Evolutionary conservation across 2,113 vertebrate genomes (phyloP), one percentile per base, ranked within the genome.

Genomic region (Amblyornis subalaris): DNA sequence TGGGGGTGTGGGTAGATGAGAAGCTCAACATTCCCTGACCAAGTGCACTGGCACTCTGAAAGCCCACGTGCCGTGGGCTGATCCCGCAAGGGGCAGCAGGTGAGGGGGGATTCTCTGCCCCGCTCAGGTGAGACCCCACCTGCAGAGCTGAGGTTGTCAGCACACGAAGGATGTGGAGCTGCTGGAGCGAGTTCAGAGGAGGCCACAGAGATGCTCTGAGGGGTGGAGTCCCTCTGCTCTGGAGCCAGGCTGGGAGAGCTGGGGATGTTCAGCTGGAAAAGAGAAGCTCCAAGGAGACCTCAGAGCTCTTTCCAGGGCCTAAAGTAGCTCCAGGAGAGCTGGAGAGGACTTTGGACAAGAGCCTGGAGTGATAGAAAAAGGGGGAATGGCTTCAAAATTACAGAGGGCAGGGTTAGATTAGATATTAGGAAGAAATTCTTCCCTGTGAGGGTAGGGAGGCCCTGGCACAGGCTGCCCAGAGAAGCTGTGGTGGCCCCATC

Each of bases 401-500:
- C 35, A 57, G 26, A 72, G 18, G 31, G 17, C 14, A 65, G 7
- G 5, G 36, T 1, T 50, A 2, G 11, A 33, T 36, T 18, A 5
- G 18, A 44, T 57, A 72, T 14, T 26, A 22, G 17, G 22, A 48
- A 50, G 31, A 6, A 80, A 65, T 19, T 22, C 18, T 36, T 65
- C 14, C 17, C 26, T 36, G 14, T 3, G 25, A 48, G 6, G 7
- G 22, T 44, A 31, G 25, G 0, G 4, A 64, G 11, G 22, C 42
- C 21, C 50, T 72, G 75, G 35, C 66, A 79, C 17, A 19, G 26
- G 33, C 1, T 33, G 1, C 29, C 62, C 64, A 61, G 50, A 48
- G 57, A 5, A 55, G 17, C 21, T 64, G 66, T 48, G 16, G 57
- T 31, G 71, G 40, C 35, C 35, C 40, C 8, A 71, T 25, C 42